A percentile compares a stretch with the other conserved stretches of the same genome.
These are phyloP conservation scores for Gouania willdenowi DNA, from an alignment of 2,797 vertebrate species.

Conservation along the genomic window DNA sequence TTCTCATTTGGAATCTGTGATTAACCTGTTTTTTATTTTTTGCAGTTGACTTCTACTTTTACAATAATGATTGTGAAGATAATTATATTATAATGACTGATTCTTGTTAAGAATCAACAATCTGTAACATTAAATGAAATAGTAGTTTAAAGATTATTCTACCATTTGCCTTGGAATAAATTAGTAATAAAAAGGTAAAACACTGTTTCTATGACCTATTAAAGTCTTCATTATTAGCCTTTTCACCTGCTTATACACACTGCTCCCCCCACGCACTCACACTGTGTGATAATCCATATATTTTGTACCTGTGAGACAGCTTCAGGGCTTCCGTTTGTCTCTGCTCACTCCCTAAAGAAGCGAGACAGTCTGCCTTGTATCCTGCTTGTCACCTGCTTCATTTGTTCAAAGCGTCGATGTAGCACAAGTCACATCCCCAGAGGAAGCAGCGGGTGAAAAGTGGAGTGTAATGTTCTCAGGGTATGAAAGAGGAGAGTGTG, in stretches of 20 bases:
- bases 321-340: conserved; percentile 44
- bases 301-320: conserved; percentile 39
- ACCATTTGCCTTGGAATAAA: too few species aligned
- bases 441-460: conserved; percentile 31
- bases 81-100: too few species aligned
- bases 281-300: conserved; percentile 44
- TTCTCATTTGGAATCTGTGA: too few species aligned
- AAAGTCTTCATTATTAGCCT: too few species aligned
- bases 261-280: conserved; percentile 7
- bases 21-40: too few species aligned
- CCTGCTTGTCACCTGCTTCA: conserved; percentile 29
- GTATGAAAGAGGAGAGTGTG: conserved; percentile 19
- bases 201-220: too few species aligned
- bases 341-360: conserved; percentile 34
- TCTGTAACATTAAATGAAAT: too few species aligned
- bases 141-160: too few species aligned
- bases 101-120: too few species aligned
- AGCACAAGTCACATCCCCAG: conserved; percentile 38
- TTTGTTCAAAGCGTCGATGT: conserved; percentile 24
- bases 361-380: conserved; percentile 28
- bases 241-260: conserved; percentile 13
- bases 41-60: too few species aligned
- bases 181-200: too few species aligned
- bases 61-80: too few species aligned
- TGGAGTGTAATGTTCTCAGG: conserved; percentile 43